Evolutionary conservation across 2,113 vertebrate species (phyloP), one percentile per base, ranked within the genome.

Genomic region (Salvelinus alpinus): DNA sequence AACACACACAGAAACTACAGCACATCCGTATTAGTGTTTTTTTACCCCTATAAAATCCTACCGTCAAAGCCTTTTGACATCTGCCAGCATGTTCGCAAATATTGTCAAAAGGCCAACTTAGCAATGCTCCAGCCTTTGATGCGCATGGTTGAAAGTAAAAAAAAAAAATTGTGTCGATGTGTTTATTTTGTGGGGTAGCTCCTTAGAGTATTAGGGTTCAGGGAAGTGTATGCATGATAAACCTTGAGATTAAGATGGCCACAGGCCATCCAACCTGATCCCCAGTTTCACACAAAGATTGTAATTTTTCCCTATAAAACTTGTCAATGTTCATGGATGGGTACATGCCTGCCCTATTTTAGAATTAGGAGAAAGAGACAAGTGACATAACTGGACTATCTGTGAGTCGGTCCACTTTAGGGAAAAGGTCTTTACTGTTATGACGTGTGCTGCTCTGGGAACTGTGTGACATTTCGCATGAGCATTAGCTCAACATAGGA

Each of bases 1-100:
- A 82, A 87, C 80, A 87, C 76, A 87, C 76, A 84, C 85, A 85
- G 85, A 88, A 89, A 88, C 88, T 89, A 89, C 88, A 84, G 79
- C 83, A 89, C 74, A 89, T 88, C 88, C 78, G 82, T 89, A 91
- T 93, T 90, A 88, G 80, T 80, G 80, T 54, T 83, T 85, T 34
- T 34, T 78, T 79, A 47, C 73, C 77, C 71, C 71, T 54, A 80
- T 87, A 86, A 93, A 91, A 88, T 81, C 89, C 86, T 74, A 75
- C 78, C 78, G 70, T 85, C 88, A 90, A 90, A 92, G 91, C 91
- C 88, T 89, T 88, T 87, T 90, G 88, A 92, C 89, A 91, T 92
- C 87, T 92, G 91, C 86, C 87, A 88, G 88, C 90, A 85, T 88
- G 83, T 88, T 89, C 80, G 22, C 84, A 88, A 91, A 91, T 84